phyloP scores from a whole-genome alignment of 2,113 vertebrate species.

The Saguinus imperator region DNA sequence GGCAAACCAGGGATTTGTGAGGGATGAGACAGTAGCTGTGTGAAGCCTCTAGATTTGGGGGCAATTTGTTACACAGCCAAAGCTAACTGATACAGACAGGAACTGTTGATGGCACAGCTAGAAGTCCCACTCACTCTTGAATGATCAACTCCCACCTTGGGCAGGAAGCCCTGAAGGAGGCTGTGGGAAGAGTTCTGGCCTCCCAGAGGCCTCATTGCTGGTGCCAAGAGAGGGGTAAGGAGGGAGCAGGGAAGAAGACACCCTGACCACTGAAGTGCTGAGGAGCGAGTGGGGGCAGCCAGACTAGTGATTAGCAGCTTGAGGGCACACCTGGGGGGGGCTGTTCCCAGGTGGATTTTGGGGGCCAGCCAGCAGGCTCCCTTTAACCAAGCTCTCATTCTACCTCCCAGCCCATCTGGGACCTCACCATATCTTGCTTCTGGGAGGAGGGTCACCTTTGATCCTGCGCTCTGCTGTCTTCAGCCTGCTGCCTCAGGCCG shows the following conservation, averaged over 20 bases:
- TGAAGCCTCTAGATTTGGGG: neutral
- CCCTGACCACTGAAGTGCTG: neutral
- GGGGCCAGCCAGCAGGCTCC: neutral
- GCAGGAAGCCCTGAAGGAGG: neutral
- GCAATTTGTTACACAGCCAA: neutral
- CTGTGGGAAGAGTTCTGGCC: neutral
- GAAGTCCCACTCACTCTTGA: neutral
- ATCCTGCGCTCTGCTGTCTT: neutral
- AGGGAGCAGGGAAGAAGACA: neutral
- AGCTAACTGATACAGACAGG: neutral
- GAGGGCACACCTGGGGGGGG: neutral
- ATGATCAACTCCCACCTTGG: neutral
- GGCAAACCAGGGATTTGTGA: neutral
- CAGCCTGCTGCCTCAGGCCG: neutral
- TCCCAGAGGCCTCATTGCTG: neutral
- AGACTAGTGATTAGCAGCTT: neutral
- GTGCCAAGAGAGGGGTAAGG: too few species aligned
- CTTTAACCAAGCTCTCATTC: neutral
- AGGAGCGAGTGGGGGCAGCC: neutral
- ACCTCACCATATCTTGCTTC: neutral
- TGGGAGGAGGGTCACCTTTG: neutral
- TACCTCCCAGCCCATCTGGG: neutral
- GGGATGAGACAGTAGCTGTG: neutral
- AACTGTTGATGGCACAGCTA: accelerated
- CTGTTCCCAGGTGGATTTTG: neutral